These are phyloP conservation scores for Mirza zaza DNA, from an alignment of 2,113 vertebrate species.

Conservation along the genomic window DNA sequence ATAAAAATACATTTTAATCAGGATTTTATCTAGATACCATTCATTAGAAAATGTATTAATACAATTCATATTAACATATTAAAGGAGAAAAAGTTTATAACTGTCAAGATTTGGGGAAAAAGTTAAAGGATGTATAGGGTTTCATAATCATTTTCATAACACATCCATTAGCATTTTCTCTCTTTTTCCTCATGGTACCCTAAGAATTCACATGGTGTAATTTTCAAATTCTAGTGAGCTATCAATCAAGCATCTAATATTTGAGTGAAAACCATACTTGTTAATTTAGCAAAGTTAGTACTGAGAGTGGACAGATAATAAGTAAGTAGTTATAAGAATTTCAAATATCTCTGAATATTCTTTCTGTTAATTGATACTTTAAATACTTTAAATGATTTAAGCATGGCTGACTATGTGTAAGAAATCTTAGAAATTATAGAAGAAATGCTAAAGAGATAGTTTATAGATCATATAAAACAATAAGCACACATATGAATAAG, in stretches of 20 bases:
- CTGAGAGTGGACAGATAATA: neutral
- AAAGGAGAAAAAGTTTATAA: neutral
- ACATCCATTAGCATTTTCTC: neutral
- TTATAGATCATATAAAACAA: neutral
- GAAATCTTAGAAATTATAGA: neutral
- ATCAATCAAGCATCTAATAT: neutral
- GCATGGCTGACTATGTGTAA: neutral
- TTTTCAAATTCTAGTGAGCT: neutral
- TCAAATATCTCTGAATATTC: neutral
- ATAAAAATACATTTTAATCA: neutral
- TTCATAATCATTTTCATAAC: neutral
- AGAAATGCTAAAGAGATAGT: neutral
- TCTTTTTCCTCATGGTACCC: neutral
- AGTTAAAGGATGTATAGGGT: neutral
- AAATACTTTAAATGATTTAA: neutral
- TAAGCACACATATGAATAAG: neutral
- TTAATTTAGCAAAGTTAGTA: slow-evolving; percentile 5
- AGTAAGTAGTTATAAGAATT: neutral
- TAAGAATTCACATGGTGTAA: neutral
- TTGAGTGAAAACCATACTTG: neutral
- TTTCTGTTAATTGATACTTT: neutral
- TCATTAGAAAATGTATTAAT: neutral
- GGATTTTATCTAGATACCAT: neutral
- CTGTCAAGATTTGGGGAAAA: neutral
- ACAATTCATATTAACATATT: neutral